These are phyloP conservation scores for Heteromyza rotundicornis DNA, from an alignment of 2,888 invertebrate species.

Conservation along the genomic window DNA sequence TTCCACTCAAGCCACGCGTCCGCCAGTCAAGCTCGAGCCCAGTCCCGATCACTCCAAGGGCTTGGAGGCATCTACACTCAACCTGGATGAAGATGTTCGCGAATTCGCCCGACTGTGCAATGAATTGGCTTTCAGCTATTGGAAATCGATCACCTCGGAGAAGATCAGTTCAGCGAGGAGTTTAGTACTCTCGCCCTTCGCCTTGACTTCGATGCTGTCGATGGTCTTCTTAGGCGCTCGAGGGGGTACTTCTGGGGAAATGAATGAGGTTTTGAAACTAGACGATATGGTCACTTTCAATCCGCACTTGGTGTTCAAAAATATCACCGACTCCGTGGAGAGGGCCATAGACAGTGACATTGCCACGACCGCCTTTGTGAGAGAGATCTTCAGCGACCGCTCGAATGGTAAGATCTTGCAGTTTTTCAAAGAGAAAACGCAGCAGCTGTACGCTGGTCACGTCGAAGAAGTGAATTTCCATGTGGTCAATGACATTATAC, in stretches of 20 bases:
- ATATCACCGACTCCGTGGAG: constrained; percentile 82
- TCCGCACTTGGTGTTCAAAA: constrained; percentile 85
- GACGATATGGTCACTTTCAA: constrained; percentile 91
- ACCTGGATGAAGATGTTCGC: constrained; percentile 76
- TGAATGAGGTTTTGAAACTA: constrained; percentile 83
- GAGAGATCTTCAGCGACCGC: constrained; percentile 83
- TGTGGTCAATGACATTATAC: constrained; percentile 81
- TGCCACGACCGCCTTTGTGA: constrained; percentile 79
- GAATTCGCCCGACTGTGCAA: constrained; percentile 82
- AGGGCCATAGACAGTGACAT: constrained; percentile 73
- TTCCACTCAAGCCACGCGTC: constrained; percentile 55
- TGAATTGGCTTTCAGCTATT: constrained; percentile 83
- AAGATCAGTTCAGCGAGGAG: constrained; percentile 79
- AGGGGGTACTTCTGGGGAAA: constrained; percentile 86
- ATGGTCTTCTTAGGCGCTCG: constrained; percentile 89
- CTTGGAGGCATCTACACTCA: constrained; percentile 76
- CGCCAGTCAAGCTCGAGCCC: constrained; percentile 65
- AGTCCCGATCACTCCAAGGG: constrained; percentile 71
- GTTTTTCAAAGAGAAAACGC: constrained; percentile 87
- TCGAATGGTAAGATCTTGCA: constrained; percentile 80
- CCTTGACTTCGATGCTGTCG: constrained; percentile 83
- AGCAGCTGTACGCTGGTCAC: constrained; percentile 85
- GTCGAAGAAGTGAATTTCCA: constrained; percentile 86
- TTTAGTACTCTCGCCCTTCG: constrained; percentile 82
- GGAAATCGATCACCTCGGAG: constrained; percentile 73